Evolutionary conservation across 2,113 vertebrate species (phyloP).

Genomic region (Mesoclemmys tuberculata): DNA sequence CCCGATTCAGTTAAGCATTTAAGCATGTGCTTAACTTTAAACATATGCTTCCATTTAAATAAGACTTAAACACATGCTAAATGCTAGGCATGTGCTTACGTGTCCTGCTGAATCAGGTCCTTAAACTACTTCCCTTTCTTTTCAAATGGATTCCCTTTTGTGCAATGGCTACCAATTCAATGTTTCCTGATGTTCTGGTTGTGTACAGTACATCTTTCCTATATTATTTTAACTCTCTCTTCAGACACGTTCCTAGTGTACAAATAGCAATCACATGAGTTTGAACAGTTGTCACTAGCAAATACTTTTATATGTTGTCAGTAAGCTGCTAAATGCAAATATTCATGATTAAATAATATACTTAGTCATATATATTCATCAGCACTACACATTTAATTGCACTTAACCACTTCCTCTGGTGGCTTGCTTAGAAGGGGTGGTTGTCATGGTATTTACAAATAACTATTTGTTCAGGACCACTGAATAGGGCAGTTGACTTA

Average conservation of each 20-base stretch:
- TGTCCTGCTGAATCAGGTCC: not conserved
- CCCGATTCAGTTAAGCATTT: not conserved
- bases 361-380: not conserved
- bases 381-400: not conserved
- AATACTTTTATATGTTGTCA: slow-evolving; percentile 17
- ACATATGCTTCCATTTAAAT: not conserved
- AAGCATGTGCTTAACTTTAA: not conserved
- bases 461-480: not conserved
- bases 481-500: not conserved
- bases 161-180: not conserved
- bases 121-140: not conserved
- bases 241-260: slow-evolving; percentile 24
- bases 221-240: not conserved
- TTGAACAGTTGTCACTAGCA: slow-evolving; percentile 11
- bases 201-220: slow-evolving; percentile 13
- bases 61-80: not conserved
- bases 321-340: slow-evolving; percentile 8
- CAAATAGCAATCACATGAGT: slow-evolving; percentile 7
- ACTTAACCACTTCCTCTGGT: not conserved
- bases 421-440: not conserved
- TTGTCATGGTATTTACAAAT: not conserved
- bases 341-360: slow-evolving; percentile 26
- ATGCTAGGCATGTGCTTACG: not conserved
- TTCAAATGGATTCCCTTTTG: not conserved
- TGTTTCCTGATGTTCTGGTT: slow-evolving; percentile 46